Base-by-base conservation (phyloP, 2,888 invertebrate species). In the Drosophila testacea region DNA sequence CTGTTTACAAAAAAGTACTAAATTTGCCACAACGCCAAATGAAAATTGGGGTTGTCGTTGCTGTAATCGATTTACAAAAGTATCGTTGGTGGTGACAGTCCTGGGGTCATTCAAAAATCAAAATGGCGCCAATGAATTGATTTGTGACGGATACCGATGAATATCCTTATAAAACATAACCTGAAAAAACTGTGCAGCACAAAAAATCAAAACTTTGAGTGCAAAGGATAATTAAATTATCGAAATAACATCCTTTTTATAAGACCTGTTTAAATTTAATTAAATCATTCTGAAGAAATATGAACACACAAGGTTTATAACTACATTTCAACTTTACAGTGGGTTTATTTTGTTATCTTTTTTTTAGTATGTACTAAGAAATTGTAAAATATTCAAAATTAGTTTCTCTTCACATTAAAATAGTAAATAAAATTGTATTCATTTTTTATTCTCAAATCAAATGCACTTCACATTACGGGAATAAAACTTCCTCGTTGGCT, bases 381-480 rank as follows among this genome's bases (percentile, higher is more conserved):
- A 77, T 77, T 77, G 69, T 68, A 73, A 68, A 81, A 59, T 42
- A 69, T 63, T 77, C 50, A 63, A 75, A 76, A 81, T 68, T 46
- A 56, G 38, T 41, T 63, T 65, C 28, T 27, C 11, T 63, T 57
- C 47, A 57, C 55, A 63, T 63, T 73, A 68, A 70, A 71, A 50
- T 65, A 41, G 48, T 61, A 59, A 51, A 69, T 64, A 52, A 64
- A 77, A 13, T 63, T 54, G 36, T 57, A 59, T 66, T 55, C 11
- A 55, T 63, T 52, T 55, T 59, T 65, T 57, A 63, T 77, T 69
- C 48, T 80, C 76, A 73, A 66, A 64, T 69, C 64, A 83, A 83
- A 83, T 83, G 83, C 84, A 41, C 52, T 66, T 44, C 62, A 59
- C 52, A 55, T 46, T 60, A 47, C 30, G 64, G 57, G 38, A 65